Conservation (phyloP, 2,888 invertebrate genomes). For the Mythimna loreyi region DNA sequence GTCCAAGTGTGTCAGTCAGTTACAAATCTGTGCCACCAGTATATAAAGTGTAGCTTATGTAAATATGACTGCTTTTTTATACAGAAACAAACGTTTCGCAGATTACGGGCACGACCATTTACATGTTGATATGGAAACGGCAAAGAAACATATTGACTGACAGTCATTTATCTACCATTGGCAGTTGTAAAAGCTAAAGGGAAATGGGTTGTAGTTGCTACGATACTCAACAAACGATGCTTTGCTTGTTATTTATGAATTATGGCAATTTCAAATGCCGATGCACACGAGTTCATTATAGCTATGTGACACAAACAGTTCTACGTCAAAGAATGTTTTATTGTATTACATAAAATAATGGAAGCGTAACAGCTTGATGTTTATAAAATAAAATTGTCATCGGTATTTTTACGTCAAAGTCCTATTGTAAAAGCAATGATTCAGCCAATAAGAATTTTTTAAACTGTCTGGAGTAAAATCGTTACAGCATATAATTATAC, state of each 20-base stretch:
- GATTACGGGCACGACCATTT: slow-evolving; percentile 24
- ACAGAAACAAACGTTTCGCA: slow-evolving; percentile 1
- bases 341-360: slow-evolving; percentile 24
- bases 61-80: slow-evolving; percentile 43
- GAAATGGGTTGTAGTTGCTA: slow-evolving; percentile 35
- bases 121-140: slow-evolving; percentile 21
- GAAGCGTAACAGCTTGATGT: slow-evolving; percentile 1
- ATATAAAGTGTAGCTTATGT: slow-evolving; percentile 34
- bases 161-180: slow-evolving; percentile 22
- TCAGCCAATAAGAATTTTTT: neutral
- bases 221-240: slow-evolving; percentile 9
- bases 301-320: slow-evolving; percentile 11
- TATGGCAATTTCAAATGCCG: slow-evolving; percentile 29
- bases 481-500: slow-evolving; percentile 19
- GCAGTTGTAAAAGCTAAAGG: slow-evolving; percentile 27
- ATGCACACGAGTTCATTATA: slow-evolving; percentile 14
- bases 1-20: slow-evolving; percentile 27
- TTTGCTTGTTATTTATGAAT: slow-evolving; percentile 36
- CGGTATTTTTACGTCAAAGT: slow-evolving; percentile 12
- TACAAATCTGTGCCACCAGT: slow-evolving; percentile 25
- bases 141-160: slow-evolving; percentile 29
- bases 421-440: slow-evolving; percentile 10
- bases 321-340: slow-evolving; percentile 18
- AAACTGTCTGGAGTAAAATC: slow-evolving; percentile 7
- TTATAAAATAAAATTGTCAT: slow-evolving; percentile 31